These are phyloP conservation scores for Tursiops truncatus DNA, from an alignment of 2,113 vertebrate species.

Conservation along the genomic window DNA sequence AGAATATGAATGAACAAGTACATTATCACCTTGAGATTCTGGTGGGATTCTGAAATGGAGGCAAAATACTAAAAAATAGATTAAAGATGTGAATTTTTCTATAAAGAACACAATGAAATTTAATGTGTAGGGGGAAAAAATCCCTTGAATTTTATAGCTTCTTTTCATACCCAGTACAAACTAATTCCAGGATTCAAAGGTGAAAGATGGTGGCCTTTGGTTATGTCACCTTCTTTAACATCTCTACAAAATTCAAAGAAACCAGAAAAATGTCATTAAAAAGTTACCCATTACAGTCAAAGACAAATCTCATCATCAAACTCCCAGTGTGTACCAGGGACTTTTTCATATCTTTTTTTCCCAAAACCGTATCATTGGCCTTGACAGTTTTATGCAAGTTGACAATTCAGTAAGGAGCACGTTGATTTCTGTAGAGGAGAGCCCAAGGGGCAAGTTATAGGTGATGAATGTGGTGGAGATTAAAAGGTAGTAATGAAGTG, in stretches of 20 bases:
- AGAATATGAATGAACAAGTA: conserved; percentile 21
- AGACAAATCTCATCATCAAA: neutral
- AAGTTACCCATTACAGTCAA: neutral
- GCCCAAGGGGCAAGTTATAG: neutral
- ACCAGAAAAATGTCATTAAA: neutral
- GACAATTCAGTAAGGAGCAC: neutral
- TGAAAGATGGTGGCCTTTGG: neutral
- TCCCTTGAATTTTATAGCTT: neutral
- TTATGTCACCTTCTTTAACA: neutral
- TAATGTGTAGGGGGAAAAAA: neutral
- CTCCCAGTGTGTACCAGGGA: neutral
- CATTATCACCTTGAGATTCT: conserved; percentile 37
- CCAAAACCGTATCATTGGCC: neutral
- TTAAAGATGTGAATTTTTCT: conserved; percentile 52
- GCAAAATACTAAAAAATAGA: conserved; percentile 69
- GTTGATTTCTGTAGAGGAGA: neutral
- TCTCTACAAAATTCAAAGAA: neutral
- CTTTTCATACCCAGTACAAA: neutral
- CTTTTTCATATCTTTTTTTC: conserved; percentile 28
- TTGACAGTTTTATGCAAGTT: neutral
- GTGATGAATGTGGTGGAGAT: neutral
- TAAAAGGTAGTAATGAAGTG: neutral
- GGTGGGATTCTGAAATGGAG: conserved; percentile 53
- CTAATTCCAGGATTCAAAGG: neutral
- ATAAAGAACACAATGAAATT: conserved; percentile 44